Evolutionary conservation across 64 coral and sea anemone genomes (phyloP).

Genomic region (Dendrophyllia cribrosa): DNA sequence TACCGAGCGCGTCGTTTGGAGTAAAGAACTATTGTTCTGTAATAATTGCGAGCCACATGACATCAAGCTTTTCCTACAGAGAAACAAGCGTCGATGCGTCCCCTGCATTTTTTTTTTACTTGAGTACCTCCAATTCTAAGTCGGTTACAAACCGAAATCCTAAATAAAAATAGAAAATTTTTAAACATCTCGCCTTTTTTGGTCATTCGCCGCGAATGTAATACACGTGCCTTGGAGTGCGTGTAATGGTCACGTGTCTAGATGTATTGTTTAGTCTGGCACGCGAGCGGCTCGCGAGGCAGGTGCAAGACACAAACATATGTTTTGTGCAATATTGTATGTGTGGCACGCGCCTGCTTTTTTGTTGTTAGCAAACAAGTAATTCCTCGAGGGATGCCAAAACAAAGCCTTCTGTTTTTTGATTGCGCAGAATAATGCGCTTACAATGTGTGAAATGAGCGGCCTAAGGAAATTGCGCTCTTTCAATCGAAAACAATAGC

Average conservation of each 20-base stretch:
- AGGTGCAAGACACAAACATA: conserved; percentile 48
- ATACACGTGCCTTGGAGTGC: conserved; percentile 19
- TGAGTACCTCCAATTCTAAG: not conserved
- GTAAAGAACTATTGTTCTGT: not conserved
- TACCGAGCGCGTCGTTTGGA: conserved; percentile 10
- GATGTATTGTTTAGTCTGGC: conserved; percentile 29
- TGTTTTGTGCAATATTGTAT: conserved; percentile 44
- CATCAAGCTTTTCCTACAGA: not conserved
- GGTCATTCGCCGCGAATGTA: not conserved
- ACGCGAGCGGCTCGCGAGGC: conserved; percentile 61
- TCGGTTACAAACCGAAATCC: not conserved
- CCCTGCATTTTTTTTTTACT: not conserved
- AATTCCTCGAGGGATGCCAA: conserved; percentile 27
- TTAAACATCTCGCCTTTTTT: not conserved
- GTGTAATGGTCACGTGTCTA: conserved; percentile 21
- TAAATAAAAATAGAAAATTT: not conserved
- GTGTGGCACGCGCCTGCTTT: conserved; percentile 42
- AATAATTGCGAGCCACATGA: conserved; percentile 10
- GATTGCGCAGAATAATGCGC: conserved; percentile 20
- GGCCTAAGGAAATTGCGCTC: conserved; percentile 34
- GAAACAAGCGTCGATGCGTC: not conserved
- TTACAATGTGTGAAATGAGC: conserved; percentile 17
- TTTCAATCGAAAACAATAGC: conserved; percentile 26
- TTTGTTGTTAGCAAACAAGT: conserved; percentile 36
- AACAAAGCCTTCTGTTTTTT: conserved; percentile 1